Percentiles rank a stretch among this genome's conserved stretches.
Conservation (phyloP, 2,888 invertebrate genomes). For the Oscheius myriophilus region DNA sequence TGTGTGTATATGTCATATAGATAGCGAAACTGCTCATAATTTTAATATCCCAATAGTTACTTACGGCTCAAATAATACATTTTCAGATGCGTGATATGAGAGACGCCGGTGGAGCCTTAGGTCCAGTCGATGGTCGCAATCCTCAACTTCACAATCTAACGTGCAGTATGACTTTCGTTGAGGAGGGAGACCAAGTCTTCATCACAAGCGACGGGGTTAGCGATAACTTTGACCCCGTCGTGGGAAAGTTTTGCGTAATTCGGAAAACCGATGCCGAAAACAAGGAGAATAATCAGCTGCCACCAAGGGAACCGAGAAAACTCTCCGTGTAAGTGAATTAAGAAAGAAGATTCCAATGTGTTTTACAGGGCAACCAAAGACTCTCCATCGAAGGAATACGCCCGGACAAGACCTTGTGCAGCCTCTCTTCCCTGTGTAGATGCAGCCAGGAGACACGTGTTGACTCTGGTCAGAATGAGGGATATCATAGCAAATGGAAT, state of each 20-base stretch:
- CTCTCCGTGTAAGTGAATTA: conserved; percentile 39
- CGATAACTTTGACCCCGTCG: conserved; percentile 90
- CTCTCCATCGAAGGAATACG: conserved; percentile 44
- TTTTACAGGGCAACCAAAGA: conserved; percentile 42
- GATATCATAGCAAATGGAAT: conserved; percentile 81
- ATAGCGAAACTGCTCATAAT: too few species aligned
- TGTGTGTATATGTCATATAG: too few species aligned
- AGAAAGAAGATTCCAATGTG: not conserved
- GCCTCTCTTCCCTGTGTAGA: conserved; percentile 78
- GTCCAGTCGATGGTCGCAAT: conserved; percentile 85
- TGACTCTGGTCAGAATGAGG: conserved; percentile 76
- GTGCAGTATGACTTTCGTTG: conserved; percentile 81
- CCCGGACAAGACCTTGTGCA: conserved; percentile 54
- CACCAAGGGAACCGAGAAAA: conserved; percentile 43
- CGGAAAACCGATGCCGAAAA: conserved; percentile 55
- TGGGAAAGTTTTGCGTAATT: conserved; percentile 82
- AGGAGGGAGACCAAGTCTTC: conserved; percentile 83
- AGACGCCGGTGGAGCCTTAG: conserved; percentile 86
- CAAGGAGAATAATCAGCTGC: conserved; percentile 49
- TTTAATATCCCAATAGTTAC: too few species aligned
- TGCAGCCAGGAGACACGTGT: conserved; percentile 79
- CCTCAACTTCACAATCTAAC: conserved; percentile 89
- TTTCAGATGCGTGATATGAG: conserved; percentile 84
- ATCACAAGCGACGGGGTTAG: conserved; percentile 89
- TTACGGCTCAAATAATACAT: not conserved